These are phyloP conservation scores for Hirundo rustica DNA, from an alignment of 2,797 vertebrate genomes.

Conservation along the genomic window DNA sequence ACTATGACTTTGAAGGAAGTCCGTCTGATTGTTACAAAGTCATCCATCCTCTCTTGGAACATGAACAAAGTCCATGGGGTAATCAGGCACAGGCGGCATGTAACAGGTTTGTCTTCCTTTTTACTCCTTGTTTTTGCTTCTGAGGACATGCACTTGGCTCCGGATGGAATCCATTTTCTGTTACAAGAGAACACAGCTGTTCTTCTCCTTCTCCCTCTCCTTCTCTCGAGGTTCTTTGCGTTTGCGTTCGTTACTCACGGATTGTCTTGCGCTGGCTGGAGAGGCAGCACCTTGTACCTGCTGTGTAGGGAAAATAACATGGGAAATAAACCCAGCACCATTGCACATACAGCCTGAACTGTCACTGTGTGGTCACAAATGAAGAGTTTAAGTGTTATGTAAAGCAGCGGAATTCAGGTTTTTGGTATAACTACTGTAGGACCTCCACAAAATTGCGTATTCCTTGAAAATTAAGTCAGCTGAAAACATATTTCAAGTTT, in stretches of 20 bases:
- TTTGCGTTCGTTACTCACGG: slow-evolving; percentile 87
- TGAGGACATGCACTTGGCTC: slow-evolving; percentile 69
- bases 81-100: slow-evolving; percentile 96
- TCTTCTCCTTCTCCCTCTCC: slow-evolving; percentile 85
- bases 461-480: not conserved
- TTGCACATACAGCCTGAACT: not conserved
- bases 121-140: slow-evolving; percentile 69
- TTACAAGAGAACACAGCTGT: slow-evolving; percentile 97
- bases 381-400: not conserved
- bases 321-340: not conserved
- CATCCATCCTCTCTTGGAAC: slow-evolving; percentile 80
- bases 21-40: slow-evolving; percentile 84
- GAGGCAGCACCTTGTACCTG: slow-evolving; percentile 79
- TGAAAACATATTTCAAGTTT: not conserved
- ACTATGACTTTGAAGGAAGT: slow-evolving; percentile 83
- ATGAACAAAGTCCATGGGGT: slow-evolving; percentile 78
- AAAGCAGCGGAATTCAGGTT: not conserved
- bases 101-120: slow-evolving; percentile 80
- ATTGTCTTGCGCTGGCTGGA: slow-evolving; percentile 83
- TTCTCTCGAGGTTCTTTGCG: slow-evolving; percentile 84
- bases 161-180: slow-evolving; percentile 62
- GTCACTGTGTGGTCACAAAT: not conserved
- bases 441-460: not conserved
- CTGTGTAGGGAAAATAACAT: slow-evolving; percentile 1
- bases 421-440: not conserved